phyloP scores from a whole-genome alignment of 2,888 invertebrate species.

The Timema podura region DNA sequence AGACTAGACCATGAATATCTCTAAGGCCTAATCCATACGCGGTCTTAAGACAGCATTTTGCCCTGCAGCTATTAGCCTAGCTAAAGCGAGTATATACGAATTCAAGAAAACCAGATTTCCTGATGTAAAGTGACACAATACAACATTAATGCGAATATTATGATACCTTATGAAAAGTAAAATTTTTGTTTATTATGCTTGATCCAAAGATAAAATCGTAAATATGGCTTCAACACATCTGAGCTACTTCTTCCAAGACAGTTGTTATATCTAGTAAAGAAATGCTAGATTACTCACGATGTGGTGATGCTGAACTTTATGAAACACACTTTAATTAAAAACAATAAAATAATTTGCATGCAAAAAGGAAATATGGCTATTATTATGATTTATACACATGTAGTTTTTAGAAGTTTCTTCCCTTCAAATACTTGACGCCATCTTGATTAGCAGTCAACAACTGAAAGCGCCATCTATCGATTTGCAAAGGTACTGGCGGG shows the following conservation, averaged over 20 bases:
- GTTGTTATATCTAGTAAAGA: constrained; percentile 14
- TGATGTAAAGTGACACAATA: neutral
- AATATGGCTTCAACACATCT: constrained; percentile 57
- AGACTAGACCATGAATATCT: too few species aligned
- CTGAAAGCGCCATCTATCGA: constrained; percentile 60
- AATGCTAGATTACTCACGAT: constrained; percentile 20
- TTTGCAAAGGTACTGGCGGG: constrained; percentile 32
- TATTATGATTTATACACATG: constrained; percentile 35
- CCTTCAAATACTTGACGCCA: constrained; percentile 66
- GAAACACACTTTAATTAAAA: constrained; percentile 8
- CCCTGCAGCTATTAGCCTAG: constrained; percentile 3
- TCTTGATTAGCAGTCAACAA: constrained; percentile 61
- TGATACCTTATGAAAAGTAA: neutral
- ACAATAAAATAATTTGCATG: constrained; percentile 15
- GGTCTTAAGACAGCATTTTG: neutral
- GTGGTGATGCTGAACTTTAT: constrained; percentile 1
- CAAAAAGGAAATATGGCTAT: constrained; percentile 5
- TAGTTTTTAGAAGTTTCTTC: constrained; percentile 50
- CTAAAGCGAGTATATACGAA: neutral
- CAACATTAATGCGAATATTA: constrained; percentile 3
- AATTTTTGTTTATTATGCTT: constrained; percentile 21
- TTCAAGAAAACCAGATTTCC: neutral
- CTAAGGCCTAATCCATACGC: constrained; percentile 19
- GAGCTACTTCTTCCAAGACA: constrained; percentile 11
- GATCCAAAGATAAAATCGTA: constrained; percentile 53